These are phyloP conservation scores for Ectobius pallidus DNA, from an alignment of 2,888 invertebrate species.

Conservation along the genomic window DNA sequence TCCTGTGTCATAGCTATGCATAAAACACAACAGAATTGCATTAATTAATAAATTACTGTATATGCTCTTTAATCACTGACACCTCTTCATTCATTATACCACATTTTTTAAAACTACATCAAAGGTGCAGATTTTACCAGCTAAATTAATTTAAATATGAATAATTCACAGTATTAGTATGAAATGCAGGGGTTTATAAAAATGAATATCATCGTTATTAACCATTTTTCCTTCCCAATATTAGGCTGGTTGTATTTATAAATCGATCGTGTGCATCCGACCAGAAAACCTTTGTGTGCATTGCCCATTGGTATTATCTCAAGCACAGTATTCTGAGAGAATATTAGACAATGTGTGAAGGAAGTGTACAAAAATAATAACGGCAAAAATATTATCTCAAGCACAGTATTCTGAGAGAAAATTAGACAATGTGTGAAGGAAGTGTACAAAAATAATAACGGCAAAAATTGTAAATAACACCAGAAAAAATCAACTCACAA, in stretches of 20 bases:
- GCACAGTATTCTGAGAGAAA: constrained; percentile 12
- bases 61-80: constrained; percentile 24
- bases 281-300: constrained; percentile 22
- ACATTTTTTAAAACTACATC: constrained; percentile 38
- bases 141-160: constrained; percentile 30
- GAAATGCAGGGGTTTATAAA: constrained; percentile 33
- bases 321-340: constrained; percentile 16
- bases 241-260: constrained; percentile 20
- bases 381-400: constrained; percentile 4
- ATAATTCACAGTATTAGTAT: constrained; percentile 31
- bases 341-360: constrained; percentile 5
- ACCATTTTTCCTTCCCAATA: constrained; percentile 29
- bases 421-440: constrained; percentile 3
- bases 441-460: background rate
- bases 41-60: constrained; percentile 29
- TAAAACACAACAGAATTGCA: constrained; percentile 37
- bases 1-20: too few relatives aligned
- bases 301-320: constrained; percentile 12
- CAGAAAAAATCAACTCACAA: too few relatives aligned
- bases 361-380: background rate
- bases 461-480: too few relatives aligned
- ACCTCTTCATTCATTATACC: constrained; percentile 42
- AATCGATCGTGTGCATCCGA: constrained; percentile 23
- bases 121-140: constrained; percentile 14
- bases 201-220: constrained; percentile 31